phyloP scores from a whole-genome alignment of 2,113 vertebrate genomes.

The Aldabrachelys gigantea region DNA sequence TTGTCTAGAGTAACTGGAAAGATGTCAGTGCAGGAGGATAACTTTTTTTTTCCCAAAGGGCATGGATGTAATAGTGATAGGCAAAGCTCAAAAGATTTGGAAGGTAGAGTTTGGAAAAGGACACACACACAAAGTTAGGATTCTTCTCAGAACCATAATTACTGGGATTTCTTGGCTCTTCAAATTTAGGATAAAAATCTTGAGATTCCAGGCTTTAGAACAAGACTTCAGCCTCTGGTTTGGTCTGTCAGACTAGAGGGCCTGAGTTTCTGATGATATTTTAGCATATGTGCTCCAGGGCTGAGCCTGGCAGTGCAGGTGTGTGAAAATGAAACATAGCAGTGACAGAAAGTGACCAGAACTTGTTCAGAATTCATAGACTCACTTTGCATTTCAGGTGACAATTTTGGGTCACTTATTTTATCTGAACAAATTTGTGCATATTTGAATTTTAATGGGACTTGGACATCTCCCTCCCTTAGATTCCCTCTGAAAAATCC shows the following conservation, averaged over 20 bases:
- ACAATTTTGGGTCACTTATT: conserved; percentile 16
- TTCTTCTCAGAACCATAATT: not conserved
- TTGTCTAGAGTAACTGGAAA: conserved; percentile 46
- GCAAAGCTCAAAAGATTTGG: conserved; percentile 12
- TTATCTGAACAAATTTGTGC: conserved; percentile 44
- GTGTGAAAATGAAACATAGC: conserved; percentile 19
- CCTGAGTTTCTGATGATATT: not conserved
- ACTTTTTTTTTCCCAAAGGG: not conserved
- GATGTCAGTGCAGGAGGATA: conserved; percentile 50
- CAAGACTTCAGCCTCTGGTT: not conserved
- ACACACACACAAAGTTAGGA: not conserved
- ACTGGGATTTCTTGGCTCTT: not conserved
- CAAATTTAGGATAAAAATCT: not conserved
- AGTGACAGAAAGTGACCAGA: conserved; percentile 33
- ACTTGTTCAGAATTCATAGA: conserved; percentile 17
- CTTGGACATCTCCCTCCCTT: not conserved
- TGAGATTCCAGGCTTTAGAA: not conserved
- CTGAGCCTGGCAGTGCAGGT: conserved; percentile 38
- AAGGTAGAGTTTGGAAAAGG: not conserved
- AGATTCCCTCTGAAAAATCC: conserved; percentile 34
- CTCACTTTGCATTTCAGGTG: conserved; percentile 37
- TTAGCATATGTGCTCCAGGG: not conserved
- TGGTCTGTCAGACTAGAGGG: not conserved
- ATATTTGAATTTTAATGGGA: conserved; percentile 12
- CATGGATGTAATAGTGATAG: conserved; percentile 19